Percentiles rank a stretch among this genome's conserved stretches.
phyloP scores from a whole-genome alignment of 2,888 invertebrate genomes.

The Halocaridina rubra region DNA sequence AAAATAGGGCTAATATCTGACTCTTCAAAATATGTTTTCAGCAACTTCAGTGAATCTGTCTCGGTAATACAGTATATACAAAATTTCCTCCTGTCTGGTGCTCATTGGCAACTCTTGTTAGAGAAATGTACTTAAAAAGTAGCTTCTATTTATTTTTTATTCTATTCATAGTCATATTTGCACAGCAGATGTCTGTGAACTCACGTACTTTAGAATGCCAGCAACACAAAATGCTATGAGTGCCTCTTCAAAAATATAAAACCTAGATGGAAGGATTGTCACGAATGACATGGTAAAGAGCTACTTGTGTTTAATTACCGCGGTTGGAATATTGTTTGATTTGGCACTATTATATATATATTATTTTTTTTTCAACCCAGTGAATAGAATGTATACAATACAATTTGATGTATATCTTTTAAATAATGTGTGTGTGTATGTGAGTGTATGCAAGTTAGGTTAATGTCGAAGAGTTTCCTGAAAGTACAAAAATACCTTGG shows the following conservation, averaged over 20 bases:
- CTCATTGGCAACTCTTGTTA: too few species aligned
- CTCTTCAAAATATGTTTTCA: too few species aligned
- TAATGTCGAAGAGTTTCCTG: constrained; percentile 33
- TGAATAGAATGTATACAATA: neutral
- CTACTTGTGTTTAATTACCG: too few species aligned
- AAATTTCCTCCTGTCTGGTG: too few species aligned
- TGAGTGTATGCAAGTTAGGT: constrained; percentile 23
- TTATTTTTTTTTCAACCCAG: constrained; percentile 27
- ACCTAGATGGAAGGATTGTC: neutral
- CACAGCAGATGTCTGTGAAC: neutral
- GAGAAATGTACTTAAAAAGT: too few species aligned
- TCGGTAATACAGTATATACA: too few species aligned
- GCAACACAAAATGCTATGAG: constrained; percentile 10
- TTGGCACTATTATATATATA: constrained; percentile 33
- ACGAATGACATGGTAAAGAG: too few species aligned
- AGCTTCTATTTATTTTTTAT: too few species aligned
- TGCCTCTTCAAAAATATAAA: constrained; percentile 12
- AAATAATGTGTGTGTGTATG: neutral
- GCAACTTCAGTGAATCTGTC: too few species aligned
- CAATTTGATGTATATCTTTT: neutral
- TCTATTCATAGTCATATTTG: too few species aligned
- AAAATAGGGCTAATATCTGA: too few species aligned
- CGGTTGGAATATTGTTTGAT: constrained; percentile 28
- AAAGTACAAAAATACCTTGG: constrained; percentile 42
- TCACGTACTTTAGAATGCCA: neutral